Conservation (phyloP, 2,113 vertebrate genomes). For the Xiphophorus couchianus region DNA sequence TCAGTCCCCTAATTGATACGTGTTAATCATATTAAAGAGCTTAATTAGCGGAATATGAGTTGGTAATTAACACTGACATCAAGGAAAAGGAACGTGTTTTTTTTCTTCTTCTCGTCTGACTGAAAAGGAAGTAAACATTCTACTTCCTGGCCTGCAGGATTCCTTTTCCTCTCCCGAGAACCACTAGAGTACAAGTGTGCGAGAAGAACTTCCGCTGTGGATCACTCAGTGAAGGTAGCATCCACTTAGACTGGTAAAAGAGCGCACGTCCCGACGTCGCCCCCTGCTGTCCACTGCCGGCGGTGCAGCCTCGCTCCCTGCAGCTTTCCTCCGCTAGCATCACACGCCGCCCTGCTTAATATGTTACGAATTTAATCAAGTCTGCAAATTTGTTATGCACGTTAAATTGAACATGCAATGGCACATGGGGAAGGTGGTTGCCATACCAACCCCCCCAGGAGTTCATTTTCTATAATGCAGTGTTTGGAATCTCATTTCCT, state of each 20-base stretch:
- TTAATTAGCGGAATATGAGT: slow-evolving; percentile 95
- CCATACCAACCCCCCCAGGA: slow-evolving; percentile 97
- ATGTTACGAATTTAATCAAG: slow-evolving; percentile 79
- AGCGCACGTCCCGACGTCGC: slow-evolving; percentile 24
- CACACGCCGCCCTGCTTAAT: slow-evolving; percentile 60
- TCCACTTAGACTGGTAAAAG: slow-evolving; percentile 44
- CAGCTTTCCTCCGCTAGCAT: slow-evolving; percentile 3
- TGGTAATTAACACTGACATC: slow-evolving; percentile 97
- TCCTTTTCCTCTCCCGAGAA: slow-evolving; percentile 28
- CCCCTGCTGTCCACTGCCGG: slow-evolving; percentile 31
- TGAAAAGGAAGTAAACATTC: slow-evolving; percentile 18
- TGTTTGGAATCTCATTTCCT: slow-evolving; percentile 91
- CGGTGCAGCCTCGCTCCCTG: slow-evolving; percentile 42
- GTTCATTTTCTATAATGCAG: slow-evolving; percentile 97
- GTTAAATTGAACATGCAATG: slow-evolving; percentile 78
- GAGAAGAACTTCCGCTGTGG: slow-evolving; percentile 30
- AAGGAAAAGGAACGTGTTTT: slow-evolving; percentile 60
- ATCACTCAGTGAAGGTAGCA: slow-evolving; percentile 46
- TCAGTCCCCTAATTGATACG: slow-evolving; percentile 91
- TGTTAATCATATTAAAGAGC: slow-evolving; percentile 99
- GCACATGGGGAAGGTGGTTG: slow-evolving; percentile 85
- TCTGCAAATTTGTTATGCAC: slow-evolving; percentile 76
- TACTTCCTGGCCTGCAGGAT: slow-evolving; percentile 39
- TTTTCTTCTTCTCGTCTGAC: slow-evolving; percentile 27
- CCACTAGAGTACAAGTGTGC: slow-evolving; percentile 39